These are phyloP conservation scores for Chrysolina americana DNA, from an alignment of 2,888 invertebrate species.

Conservation along the genomic window DNA sequence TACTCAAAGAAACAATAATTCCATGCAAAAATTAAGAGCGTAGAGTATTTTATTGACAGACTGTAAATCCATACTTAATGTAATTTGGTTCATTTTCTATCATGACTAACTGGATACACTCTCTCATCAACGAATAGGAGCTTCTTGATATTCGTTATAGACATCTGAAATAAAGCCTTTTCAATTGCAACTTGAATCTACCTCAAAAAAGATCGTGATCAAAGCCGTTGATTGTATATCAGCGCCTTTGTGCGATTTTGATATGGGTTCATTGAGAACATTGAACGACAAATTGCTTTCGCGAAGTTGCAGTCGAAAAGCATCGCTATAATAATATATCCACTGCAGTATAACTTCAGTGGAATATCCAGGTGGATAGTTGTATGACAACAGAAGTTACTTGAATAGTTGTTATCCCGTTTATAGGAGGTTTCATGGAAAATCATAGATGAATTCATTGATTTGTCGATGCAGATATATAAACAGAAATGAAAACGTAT, in stretches of 20 bases:
- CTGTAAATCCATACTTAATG: too few relatives aligned
- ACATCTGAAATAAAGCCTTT: too few relatives aligned
- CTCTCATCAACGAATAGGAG: too few relatives aligned
- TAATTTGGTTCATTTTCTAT: too few relatives aligned
- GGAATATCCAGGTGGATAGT: background rate
- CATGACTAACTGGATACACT: too few relatives aligned
- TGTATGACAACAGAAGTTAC: background rate
- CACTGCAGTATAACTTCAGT: background rate
- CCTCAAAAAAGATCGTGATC: background rate
- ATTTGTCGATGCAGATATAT: too few relatives aligned
- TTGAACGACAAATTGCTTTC: background rate
- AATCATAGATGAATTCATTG: too few relatives aligned
- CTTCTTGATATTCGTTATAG: too few relatives aligned
- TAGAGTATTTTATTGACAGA: too few relatives aligned
- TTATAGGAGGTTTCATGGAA: background rate
- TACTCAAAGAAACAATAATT: too few relatives aligned
- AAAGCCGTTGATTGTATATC: background rate
- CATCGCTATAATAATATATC: background rate
- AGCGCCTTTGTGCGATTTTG: constrained; percentile 1
- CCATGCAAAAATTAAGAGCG: too few relatives aligned
- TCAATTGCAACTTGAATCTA: background rate
- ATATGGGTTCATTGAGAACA: background rate
- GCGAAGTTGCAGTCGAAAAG: background rate
- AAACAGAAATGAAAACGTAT: too few relatives aligned
- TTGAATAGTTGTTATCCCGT: background rate